phyloP scores from a whole-genome alignment of 2,888 invertebrate species.

The Heliconius ismenius region DNA sequence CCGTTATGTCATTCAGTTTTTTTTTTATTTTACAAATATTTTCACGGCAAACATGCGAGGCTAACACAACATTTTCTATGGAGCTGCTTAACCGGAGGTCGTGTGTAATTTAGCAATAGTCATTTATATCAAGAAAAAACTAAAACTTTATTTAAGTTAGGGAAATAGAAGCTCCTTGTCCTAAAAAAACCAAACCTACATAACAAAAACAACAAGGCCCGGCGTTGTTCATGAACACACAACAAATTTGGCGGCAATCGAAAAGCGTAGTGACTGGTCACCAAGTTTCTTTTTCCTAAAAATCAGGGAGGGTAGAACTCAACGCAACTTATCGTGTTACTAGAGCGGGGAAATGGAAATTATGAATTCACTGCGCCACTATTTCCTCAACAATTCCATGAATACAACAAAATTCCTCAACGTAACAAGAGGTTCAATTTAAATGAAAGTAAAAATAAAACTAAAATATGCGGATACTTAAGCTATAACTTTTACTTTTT shows the following conservation, averaged over 20 bases:
- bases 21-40: background rate
- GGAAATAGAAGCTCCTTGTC: too few species aligned
- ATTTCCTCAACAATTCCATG: background rate
- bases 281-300: background rate
- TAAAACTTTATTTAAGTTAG: too few species aligned
- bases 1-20: constrained; percentile 19
- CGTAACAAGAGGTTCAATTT: constrained; percentile 15
- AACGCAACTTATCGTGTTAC: background rate
- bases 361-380: background rate
- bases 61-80: background rate
- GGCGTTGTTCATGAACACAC: background rate
- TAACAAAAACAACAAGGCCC: background rate
- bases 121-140: too few species aligned
- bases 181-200: too few species aligned
- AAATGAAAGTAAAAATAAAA: constrained; percentile 23
- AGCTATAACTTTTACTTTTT: constrained; percentile 25
- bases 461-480: constrained; percentile 23
- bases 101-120: too few species aligned
- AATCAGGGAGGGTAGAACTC: background rate
- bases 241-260: too few species aligned
- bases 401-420: constrained; percentile 11
- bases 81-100: background rate
- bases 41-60: background rate
- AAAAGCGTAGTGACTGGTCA: background rate
- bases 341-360: background rate